phyloP scores from a whole-genome alignment of 2,888 invertebrate species.

The Harmothoe impar region DNA sequence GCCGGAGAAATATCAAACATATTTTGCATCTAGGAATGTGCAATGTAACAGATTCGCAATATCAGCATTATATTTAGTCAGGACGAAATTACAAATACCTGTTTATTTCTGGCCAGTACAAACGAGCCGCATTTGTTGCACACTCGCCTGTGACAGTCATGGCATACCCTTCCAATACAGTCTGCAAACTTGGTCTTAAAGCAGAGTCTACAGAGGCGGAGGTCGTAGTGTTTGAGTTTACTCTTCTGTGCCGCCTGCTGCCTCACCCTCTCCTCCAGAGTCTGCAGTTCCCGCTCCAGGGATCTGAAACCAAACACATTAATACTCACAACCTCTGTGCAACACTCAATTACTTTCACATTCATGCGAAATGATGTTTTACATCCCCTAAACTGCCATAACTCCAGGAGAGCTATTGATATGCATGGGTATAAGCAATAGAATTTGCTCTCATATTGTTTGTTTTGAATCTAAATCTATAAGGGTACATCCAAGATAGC shows the following conservation, averaged over 20 bases:
- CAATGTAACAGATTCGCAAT: too few relatives aligned
- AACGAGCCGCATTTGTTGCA: slow-evolving; percentile 79
- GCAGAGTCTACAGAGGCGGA: slow-evolving; percentile 80
- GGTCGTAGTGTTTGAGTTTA: slow-evolving; percentile 74
- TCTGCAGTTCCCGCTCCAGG: slow-evolving; percentile 67
- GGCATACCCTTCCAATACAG: slow-evolving; percentile 78
- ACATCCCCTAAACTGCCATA: too few relatives aligned
- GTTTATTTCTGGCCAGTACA: slow-evolving; percentile 64
- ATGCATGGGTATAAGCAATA: too few relatives aligned
- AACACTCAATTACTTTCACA: background rate
- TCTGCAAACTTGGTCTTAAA: slow-evolving; percentile 80
- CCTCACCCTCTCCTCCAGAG: slow-evolving; percentile 74
- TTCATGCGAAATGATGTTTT: background rate
- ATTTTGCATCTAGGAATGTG: too few relatives aligned
- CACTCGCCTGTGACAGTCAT: slow-evolving; percentile 79
- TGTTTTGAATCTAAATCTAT: too few relatives aligned
- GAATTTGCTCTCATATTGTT: too few relatives aligned
- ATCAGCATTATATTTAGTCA: too few relatives aligned
- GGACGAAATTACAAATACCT: slow-evolving; percentile 26
- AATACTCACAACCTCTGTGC: background rate
- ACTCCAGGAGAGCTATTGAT: too few relatives aligned
- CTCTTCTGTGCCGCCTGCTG: slow-evolving; percentile 72
- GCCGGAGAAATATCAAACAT: too few relatives aligned
- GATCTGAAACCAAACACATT: background rate
- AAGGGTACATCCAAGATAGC: too few relatives aligned